These are phyloP conservation scores for Cataglyphis albicans DNA, from an alignment of 2,888 invertebrate genomes.

Conservation along the genomic window DNA sequence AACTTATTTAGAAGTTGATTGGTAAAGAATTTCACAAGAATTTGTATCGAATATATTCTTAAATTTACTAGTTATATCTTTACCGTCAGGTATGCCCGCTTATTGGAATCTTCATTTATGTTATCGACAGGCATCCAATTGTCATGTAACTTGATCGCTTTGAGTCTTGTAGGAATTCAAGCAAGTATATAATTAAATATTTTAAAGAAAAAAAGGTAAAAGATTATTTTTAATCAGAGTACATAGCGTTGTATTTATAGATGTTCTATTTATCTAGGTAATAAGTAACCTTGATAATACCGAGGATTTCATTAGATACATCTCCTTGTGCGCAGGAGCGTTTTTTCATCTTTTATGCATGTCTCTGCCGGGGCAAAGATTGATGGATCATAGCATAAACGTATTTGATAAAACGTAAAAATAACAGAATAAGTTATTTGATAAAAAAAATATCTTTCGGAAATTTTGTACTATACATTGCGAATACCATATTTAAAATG, in stretches of 20 bases:
- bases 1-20: not conserved
- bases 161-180: not conserved
- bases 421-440: not conserved
- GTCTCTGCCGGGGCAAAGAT: slow-evolving; percentile 4
- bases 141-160: not conserved
- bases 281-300: not conserved
- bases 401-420: slow-evolving; percentile 18
- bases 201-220: not conserved
- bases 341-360: slow-evolving; percentile 12
- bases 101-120: slow-evolving; percentile 9
- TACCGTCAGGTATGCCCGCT: not conserved
- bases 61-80: not conserved
- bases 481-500: not conserved
- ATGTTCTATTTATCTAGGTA: not conserved
- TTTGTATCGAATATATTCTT: not conserved
- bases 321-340: not conserved
- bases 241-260: not conserved
- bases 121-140: not conserved
- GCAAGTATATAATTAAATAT: not conserved
- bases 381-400: slow-evolving; percentile 27
- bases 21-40: not conserved
- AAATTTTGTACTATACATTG: not conserved
- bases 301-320: not conserved
- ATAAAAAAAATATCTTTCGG: not conserved
- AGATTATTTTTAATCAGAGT: not conserved